Conservation (phyloP, 2,888 invertebrate genomes). For the Iselma pallidipennis region DNA sequence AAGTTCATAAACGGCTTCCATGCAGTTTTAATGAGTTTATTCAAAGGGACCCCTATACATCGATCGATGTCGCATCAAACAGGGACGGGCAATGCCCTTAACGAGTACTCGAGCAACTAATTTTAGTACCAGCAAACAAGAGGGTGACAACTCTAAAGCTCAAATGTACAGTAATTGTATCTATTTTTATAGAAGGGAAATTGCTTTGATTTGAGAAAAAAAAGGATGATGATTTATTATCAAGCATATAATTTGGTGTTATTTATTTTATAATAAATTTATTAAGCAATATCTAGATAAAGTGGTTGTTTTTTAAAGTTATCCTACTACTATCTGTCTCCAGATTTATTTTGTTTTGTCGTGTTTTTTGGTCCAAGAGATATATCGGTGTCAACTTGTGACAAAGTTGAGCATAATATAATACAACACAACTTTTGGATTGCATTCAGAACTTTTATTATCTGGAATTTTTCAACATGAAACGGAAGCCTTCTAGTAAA, state of each 20-base stretch:
- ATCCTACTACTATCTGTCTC: neutral
- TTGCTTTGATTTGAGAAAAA: too few species aligned
- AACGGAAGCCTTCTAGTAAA: neutral
- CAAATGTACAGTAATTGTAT: neutral
- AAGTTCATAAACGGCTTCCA: slow-evolving; percentile 8
- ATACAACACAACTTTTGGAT: neutral
- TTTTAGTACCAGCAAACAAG: slow-evolving; percentile 1
- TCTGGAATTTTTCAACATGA: neutral
- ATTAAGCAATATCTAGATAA: too few species aligned
- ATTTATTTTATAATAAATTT: too few species aligned
- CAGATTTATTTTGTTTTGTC: neutral
- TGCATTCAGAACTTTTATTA: neutral
- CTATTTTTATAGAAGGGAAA: too few species aligned
- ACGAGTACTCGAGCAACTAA: slow-evolving; percentile 2
- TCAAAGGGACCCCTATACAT: slow-evolving; percentile 2
- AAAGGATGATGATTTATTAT: too few species aligned
- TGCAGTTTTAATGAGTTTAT: slow-evolving; percentile 11
- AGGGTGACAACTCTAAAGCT: neutral
- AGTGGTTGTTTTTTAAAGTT: too few species aligned
- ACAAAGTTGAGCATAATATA: neutral
- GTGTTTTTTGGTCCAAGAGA: too few species aligned
- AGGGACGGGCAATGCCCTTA: slow-evolving; percentile 1
- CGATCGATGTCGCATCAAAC: neutral
- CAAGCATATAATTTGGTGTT: too few species aligned
- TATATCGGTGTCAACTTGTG: neutral